Percentiles rank a stretch among this genome's conserved stretches.
phyloP scores from a whole-genome alignment of 2,113 vertebrate genomes.

The Mungos mungo region DNA sequence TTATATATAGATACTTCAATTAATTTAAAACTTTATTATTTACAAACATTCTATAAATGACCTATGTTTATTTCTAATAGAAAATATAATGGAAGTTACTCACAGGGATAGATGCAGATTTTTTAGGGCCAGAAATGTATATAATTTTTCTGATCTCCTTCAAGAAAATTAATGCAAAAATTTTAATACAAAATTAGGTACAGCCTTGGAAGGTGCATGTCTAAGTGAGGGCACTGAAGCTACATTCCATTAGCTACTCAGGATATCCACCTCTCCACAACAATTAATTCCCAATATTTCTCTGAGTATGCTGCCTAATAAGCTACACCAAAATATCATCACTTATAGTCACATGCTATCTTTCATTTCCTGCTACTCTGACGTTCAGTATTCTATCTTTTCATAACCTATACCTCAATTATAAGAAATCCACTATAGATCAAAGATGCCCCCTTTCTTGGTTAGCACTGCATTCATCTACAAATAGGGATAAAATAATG shows the following conservation, averaged over 20 bases:
- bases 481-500: constrained; percentile 1
- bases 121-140: neutral
- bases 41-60: neutral
- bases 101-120: neutral
- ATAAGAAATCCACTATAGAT: neutral
- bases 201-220: neutral
- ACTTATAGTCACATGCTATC: neutral
- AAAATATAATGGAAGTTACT: neutral
- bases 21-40: neutral
- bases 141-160: neutral
- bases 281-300: neutral
- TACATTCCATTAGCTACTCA: neutral
- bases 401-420: neutral
- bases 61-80: neutral
- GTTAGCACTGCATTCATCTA: neutral
- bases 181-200: neutral
- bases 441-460: neutral
- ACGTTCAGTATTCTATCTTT: constrained; percentile 17
- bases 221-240: neutral
- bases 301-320: neutral
- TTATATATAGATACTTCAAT: neutral
- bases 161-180: neutral
- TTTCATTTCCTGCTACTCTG: neutral
- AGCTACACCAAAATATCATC: neutral
- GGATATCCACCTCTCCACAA: neutral